Evolutionary conservation across 2,797 vertebrate genomes (phyloP), one percentile per base, ranked within the genome.

Genomic region (Ctenochaetus hawaiiensis): DNA sequence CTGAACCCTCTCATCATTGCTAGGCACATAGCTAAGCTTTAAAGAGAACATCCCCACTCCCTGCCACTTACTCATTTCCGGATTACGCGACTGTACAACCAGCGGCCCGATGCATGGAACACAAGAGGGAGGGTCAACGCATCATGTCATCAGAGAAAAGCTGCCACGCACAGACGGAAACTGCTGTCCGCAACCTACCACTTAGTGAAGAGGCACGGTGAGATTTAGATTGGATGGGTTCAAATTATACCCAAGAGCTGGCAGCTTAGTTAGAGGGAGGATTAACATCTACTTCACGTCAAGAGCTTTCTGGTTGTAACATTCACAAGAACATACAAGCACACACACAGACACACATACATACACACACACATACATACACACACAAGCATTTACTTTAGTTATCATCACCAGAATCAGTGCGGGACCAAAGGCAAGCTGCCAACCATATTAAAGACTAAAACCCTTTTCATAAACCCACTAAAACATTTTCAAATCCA

Each of bases 201-300:
- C 88, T 93, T 80, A 89, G 71, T 41, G 63, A 81, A 91, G 90
- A 86, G 77, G 88, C 81, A 87, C 39, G 30, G 87, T 89, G 89
- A 89, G 90, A 90, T 91, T 90, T 84, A 84, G 87, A 93, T 91
- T 85, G 88, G 86, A 91, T 87, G 82, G 82, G 82, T 87, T 88
- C 85, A 93, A 92, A 93, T 93, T 90, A 93, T 90, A 90, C 86
- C 89, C 89, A 77, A 90, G 86, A 90, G 91, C 91, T 89, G 66
- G 86, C 81, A 85, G 91, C 89, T 94, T 92, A 93, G 92, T 91
- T 88, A 91, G 87, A 86, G 90, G 83, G 88, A 92, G 92, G 93
- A 95, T 94, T 93, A 93, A 89, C 88, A 89, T 92, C 91, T 91
- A 90, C 91, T 90, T 90, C 89, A 93, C 37, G 68, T 91, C 86